Base-by-base conservation (phyloP, 2,888 invertebrate species). In the Nomada lathburiana region DNA sequence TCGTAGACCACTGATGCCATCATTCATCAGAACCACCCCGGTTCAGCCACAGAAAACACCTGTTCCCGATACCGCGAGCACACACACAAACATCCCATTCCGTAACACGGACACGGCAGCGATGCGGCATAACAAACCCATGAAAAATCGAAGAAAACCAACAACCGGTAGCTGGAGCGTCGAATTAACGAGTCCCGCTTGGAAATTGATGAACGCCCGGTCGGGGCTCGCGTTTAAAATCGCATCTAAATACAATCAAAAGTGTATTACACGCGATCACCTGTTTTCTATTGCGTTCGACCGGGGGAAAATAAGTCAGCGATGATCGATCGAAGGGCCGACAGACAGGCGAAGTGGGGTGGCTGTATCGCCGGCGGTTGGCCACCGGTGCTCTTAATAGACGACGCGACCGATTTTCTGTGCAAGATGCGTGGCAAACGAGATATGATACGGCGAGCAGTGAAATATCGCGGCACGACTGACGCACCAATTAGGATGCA, bases 371-470 rank as follows among this genome's bases (percentile, higher is more conserved):
- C 47, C 59, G 55, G 55, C 67, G 53, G 69, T 69, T 65, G 74
- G 60, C 47, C 44, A 53, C 57, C 59, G 53, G 11, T 42, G 55
- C 29, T 69, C 13, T 70, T 67, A 67, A 76, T 60, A 73, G 60
- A 29, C 50, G 63, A 55, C 47, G 23, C 11, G 16, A n/a, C 44
- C 18, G 26, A 52, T 77, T 65, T 47, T 65, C 36, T 36, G 36
- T 36, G 36, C 36, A 36, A 36, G 76, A 76, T 76, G 63, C 71
- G 11, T 47, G 67, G 83, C 83, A 81, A 87, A 86, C 86, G 87
- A 90, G 87, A 89, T 90, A 89, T 89, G 87, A 89, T 89, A 83
- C 88, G 83, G 76, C 76, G 72, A 77, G 84, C 86, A 81, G 84
- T 90, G 83, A 87, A 83, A 86, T 88, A 89, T 88, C 80, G 83